These are phyloP conservation scores for Clistopyga incitator DNA, from an alignment of 2,888 invertebrate species.

Conservation along the genomic window DNA sequence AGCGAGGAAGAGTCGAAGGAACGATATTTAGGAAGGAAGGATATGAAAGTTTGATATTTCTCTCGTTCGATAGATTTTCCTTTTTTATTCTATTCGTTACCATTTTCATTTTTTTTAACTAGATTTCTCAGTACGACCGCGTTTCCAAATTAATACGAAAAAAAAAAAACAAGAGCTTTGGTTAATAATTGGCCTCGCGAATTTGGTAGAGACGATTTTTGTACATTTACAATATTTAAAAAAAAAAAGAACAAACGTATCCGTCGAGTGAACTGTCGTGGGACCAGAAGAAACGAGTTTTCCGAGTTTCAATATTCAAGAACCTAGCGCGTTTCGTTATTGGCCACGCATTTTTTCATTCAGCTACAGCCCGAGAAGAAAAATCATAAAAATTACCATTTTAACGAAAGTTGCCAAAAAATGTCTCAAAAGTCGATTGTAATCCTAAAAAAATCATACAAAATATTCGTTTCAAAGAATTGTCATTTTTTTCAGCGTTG, in stretches of 20 bases:
- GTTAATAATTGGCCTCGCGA: slow-evolving; percentile 59
- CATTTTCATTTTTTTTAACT: slow-evolving; percentile 39
- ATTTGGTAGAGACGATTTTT: slow-evolving; percentile 57
- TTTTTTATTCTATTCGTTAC: slow-evolving; percentile 13
- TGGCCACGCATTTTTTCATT: slow-evolving; percentile 14
- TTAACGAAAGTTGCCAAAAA: not conserved
- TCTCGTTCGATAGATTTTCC: slow-evolving; percentile 50
- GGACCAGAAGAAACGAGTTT: slow-evolving; percentile 39
- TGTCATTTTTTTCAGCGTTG: not conserved
- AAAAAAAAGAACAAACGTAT: slow-evolving; percentile 2
- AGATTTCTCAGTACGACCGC: slow-evolving; percentile 50
- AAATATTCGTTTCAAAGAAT: not conserved
- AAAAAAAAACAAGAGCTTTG: slow-evolving; percentile 37
- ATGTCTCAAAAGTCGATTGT: not conserved
- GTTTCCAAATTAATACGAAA: slow-evolving; percentile 31
- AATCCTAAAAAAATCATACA: not conserved
- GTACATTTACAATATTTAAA: slow-evolving; percentile 15
- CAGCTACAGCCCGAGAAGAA: not conserved
- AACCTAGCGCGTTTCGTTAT: slow-evolving; percentile 13
- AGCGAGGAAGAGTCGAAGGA: slow-evolving; percentile 49
- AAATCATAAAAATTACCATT: slow-evolving; percentile 9
- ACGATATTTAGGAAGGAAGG: slow-evolving; percentile 43
- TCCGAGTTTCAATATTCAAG: slow-evolving; percentile 25
- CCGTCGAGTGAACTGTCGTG: slow-evolving; percentile 42
- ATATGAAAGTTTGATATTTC: slow-evolving; percentile 68